These are phyloP conservation scores for Callyntrura guangdongensis DNA, from an alignment of 2,888 invertebrate genomes.

Conservation along the genomic window DNA sequence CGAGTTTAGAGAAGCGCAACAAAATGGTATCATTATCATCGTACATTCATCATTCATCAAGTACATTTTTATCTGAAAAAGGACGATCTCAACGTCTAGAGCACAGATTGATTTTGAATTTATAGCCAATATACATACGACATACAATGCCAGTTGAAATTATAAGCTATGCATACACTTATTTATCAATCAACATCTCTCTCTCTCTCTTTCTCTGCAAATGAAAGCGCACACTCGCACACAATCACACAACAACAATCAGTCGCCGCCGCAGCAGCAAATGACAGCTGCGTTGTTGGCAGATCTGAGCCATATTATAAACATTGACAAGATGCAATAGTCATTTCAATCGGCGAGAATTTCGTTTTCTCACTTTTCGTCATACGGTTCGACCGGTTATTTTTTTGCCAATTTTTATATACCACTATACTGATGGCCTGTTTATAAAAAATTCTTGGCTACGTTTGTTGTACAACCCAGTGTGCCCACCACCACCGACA, in stretches of 20 bases:
- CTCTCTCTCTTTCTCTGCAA: not conserved
- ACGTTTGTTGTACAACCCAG: too few species aligned
- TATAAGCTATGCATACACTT: not conserved
- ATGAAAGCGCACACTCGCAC: not conserved
- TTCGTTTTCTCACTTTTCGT: constrained; percentile 10
- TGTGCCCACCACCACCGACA: too few species aligned
- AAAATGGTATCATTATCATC: not conserved
- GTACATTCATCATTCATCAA: too few species aligned
- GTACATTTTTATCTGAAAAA: constrained; percentile 21
- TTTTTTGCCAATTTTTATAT: too few species aligned
- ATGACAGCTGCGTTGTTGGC: not conserved
- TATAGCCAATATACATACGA: constrained; percentile 1
- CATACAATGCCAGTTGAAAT: constrained; percentile 6
- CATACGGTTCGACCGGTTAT: not conserved
- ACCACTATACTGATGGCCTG: too few species aligned
- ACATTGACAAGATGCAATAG: not conserved
- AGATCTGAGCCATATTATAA: constrained; percentile 28
- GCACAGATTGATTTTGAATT: constrained; percentile 32
- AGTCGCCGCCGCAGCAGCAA: too few species aligned
- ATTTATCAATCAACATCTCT: not conserved
- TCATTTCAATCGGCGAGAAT: not conserved
- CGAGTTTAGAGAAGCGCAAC: constrained; percentile 22
- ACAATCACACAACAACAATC: not conserved
- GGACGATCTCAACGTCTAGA: not conserved
- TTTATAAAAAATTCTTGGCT: too few species aligned